These are phyloP conservation scores for Pteromalus puparum DNA, from an alignment of 1,140 invertebrate genomes.

Conservation along the genomic window DNA sequence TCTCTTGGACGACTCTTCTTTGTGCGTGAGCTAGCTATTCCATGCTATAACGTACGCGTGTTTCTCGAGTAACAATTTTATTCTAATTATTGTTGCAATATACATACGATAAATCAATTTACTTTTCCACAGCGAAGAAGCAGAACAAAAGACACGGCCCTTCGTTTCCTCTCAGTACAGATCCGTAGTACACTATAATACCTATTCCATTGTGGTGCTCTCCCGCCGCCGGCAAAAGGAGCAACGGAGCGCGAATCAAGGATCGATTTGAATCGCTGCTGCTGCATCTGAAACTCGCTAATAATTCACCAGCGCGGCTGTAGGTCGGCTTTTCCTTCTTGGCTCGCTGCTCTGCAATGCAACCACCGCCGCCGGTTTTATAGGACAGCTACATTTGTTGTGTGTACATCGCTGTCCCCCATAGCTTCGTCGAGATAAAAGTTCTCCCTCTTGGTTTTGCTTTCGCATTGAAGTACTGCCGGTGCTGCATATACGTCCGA, in stretches of 20 bases:
- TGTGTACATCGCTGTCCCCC: background rate
- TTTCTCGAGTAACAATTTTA: background rate
- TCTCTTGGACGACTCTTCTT: background rate
- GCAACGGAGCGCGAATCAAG: slow-evolving; percentile 4
- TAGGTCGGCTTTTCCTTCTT: slow-evolving; percentile 21
- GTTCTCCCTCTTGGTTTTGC: slow-evolving; percentile 14
- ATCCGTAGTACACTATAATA: background rate
- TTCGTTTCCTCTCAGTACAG: background rate
- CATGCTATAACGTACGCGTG: no score
- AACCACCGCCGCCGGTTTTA: background rate
- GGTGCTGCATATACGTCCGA: background rate
- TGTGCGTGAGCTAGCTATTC: no score
- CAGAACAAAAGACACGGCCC: background rate
- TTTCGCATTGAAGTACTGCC: background rate
- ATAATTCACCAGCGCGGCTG: slow-evolving; percentile 12
- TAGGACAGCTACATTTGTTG: slow-evolving; percentile 44
- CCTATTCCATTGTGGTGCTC: background rate
- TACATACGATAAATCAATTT: background rate
- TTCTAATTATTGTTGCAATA: background rate
- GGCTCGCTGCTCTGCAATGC: no score
- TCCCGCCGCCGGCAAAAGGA: background rate
- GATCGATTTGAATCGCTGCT: slow-evolving; percentile 7
- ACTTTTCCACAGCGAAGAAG: background rate
- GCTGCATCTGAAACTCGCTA: slow-evolving; percentile 1
- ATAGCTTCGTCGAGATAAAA: background rate